Evolutionary conservation across 1,140 invertebrate genomes (phyloP).

Genomic region (Drosophila subpulchrella): DNA sequence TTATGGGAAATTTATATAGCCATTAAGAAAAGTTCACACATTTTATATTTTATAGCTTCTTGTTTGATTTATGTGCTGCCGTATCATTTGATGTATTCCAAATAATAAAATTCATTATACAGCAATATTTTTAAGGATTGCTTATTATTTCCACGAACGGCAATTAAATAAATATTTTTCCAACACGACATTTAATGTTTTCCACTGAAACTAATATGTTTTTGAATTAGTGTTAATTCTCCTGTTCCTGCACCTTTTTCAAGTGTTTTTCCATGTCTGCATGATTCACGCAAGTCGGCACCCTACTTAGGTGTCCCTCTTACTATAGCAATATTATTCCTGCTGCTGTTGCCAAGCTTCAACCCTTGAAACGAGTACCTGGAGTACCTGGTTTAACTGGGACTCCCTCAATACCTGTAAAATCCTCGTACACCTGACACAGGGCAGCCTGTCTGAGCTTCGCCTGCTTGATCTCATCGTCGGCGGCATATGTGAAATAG

Average conservation of each 20-base stretch:
- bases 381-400: slow-evolving; percentile 6
- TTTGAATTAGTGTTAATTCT: slow-evolving; percentile 1
- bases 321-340: slow-evolving; percentile 1
- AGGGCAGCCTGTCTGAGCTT: slow-evolving; percentile 59
- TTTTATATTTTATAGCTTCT: neutral
- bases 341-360: slow-evolving; percentile 7
- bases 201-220: slow-evolving; percentile 8
- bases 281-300: slow-evolving; percentile 12
- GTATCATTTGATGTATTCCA: neutral
- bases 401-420: slow-evolving; percentile 57
- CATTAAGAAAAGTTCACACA: neutral
- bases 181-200: slow-evolving; percentile 3
- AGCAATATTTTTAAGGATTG: neutral
- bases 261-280: slow-evolving; percentile 10
- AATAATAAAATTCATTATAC: neutral
- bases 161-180: slow-evolving; percentile 8
- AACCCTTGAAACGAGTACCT: slow-evolving; percentile 19
- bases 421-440: slow-evolving; percentile 75
- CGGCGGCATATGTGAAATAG: slow-evolving; percentile 65
- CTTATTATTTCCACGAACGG: slow-evolving; percentile 6
- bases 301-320: slow-evolving; percentile 31
- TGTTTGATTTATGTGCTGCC: neutral
- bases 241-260: slow-evolving; percentile 21
- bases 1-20: slow-evolving; percentile 7
- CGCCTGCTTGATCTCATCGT: slow-evolving; percentile 51